Evolutionary conservation across 2,113 vertebrate genomes (phyloP), one percentile per base, ranked within the genome.

Genomic region (Silurus glanis): DNA sequence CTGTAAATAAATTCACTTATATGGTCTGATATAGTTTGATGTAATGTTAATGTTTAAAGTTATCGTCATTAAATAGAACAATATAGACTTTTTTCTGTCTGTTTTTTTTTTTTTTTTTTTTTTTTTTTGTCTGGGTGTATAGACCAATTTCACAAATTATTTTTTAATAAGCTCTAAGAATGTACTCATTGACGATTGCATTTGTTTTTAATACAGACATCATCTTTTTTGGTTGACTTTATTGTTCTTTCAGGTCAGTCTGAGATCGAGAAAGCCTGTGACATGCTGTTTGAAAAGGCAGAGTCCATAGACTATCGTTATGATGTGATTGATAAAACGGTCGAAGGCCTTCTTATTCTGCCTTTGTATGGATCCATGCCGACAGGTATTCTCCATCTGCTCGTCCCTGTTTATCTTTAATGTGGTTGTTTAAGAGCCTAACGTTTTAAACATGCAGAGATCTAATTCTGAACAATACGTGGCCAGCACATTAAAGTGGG

Each of bases 291-390:
- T 91, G 95, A 96, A 87, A 99, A 95, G 89, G 98, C 97, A 0
- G 98, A 99, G 80, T 90, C 86, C 62, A 95, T 99, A 19, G 96
- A 99, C 92, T 99, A 99, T 89, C 94, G 95, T 0, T 97, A 97
- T 4, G 97, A 99, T 87, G 95, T 99, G 0, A 94, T 94, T 0
- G 97, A 98, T 90, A 91, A 23, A 53, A 93, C 96, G 0, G 93
- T 99, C n/a, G 96, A 98, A 62, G 98, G 98, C 0, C 94, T 99
- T 80, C 96, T 99, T 14, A 98, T 99, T 89, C 89, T 99, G 78
- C 98, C 98, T 0, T 90, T 99, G 23, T 99, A 99, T 37, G 98
- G 98, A 86, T 98, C 97, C 14, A 99, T 99, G 98, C 95, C 97
- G 80, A 98, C 98, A 94, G 98, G 98, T 99, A 93, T 92, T 59